Evolutionary conservation across 2,113 vertebrate species (phyloP).

Genomic region (Hemiprocne comata): DNA sequence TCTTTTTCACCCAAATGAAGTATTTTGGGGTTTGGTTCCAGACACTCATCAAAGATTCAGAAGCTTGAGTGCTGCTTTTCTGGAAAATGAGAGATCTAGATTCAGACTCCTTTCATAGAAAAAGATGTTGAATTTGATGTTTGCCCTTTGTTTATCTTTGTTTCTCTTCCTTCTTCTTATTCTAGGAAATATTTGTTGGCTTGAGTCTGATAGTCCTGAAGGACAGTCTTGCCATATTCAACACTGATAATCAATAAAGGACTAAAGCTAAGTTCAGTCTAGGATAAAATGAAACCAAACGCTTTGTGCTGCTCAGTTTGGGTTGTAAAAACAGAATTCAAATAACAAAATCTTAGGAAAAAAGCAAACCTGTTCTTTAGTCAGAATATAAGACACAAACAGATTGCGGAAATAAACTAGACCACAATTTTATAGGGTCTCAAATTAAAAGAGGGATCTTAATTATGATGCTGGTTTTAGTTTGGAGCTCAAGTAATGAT

Average conservation of each 20-base stretch:
- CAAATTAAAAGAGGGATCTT: slow-evolving; percentile 31
- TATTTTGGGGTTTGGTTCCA: background rate
- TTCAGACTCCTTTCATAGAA: background rate
- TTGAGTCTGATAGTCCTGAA: background rate
- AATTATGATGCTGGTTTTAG: slow-evolving; percentile 35
- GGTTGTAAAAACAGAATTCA: background rate
- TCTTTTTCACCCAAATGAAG: accelerated
- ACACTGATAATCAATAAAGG: background rate
- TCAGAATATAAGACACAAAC: slow-evolving; percentile 5
- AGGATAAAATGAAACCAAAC: background rate
- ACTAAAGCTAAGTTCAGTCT: background rate
- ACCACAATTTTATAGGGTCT: background rate
- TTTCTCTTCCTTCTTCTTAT: background rate
- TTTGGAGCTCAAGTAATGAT: slow-evolving; percentile 27
- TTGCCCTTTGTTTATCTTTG: background rate
- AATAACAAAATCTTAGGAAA: background rate
- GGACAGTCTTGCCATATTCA: background rate
- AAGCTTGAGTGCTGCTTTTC: background rate
- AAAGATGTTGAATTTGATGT: background rate
- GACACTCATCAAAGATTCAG: background rate
- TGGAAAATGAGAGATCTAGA: background rate
- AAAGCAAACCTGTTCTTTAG: background rate
- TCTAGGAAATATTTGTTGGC: background rate
- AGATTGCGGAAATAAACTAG: slow-evolving; percentile 29
- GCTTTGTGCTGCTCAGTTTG: background rate